Evolutionary conservation across 2,113 vertebrate genomes (phyloP), one percentile per base, ranked within the genome.

Genomic region (Hemibagrus wyckioides): DNA sequence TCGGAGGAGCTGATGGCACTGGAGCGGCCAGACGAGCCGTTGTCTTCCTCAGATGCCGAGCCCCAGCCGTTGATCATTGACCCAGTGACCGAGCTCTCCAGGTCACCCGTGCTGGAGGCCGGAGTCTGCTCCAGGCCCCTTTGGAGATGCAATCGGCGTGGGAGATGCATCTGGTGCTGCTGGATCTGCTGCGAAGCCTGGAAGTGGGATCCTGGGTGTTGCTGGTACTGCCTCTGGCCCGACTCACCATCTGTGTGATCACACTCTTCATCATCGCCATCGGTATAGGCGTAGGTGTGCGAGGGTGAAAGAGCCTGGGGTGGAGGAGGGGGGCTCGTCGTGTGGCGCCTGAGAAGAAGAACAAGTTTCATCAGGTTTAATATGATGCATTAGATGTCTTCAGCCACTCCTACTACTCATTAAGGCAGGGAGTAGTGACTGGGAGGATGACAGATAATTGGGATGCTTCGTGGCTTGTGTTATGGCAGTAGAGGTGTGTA

Each of bases 11-110:
- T 99, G 52, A 99, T 96, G 21, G 95, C 96, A 0, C 98, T 99
- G 90, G 98, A 99, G 63, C 97, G 96, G 44, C 98, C 98, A 0
- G 97, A 99, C 28, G 98, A 99, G 90, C 97, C 97, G 94, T 99
- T 99, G 92, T 99, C 98, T 90, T 99, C 98, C 88, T 99, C 98
- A 0, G 98, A 99, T 76, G 98, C 98, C 0, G 98, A 99, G 73
- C 98, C 98, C 98, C 98, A 99, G 89, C 98, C 98, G 21, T 99
- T 99, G 94, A 99, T 99, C 98, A 99, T 99, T 89, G 98, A 99
- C n/a, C 98, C 98, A 0, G 98, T 99, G 82, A 99, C 97, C 0
- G 98, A 99, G 92, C 98, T 99, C 94, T 99, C 98, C 88, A 99
- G 92, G 94, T 99, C 98, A 4, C 98, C 98, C 2, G 98, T 96